Evolutionary conservation across 2,888 invertebrate species (phyloP), one percentile per base, ranked within the genome.

Genomic region (Cerceris ruficornis): DNA sequence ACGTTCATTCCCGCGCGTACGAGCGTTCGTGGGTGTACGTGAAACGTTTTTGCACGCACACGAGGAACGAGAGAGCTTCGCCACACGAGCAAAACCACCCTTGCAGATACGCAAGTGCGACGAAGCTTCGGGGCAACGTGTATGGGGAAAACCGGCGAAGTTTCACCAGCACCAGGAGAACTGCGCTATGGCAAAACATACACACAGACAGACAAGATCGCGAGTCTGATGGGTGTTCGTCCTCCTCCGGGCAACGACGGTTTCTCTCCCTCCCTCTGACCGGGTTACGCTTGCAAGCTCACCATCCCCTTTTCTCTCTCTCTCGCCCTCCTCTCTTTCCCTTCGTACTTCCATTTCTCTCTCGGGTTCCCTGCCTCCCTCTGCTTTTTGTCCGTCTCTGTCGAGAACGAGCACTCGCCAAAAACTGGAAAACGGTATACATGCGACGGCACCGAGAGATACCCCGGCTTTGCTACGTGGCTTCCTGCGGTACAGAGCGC

Each of bases 201-300:
- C 75, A 83, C 77, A 77, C 68, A 55, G 60, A 69, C 62, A 60
- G 69, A 59, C 39, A 72, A 72, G 67, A 69, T 66, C 69, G 69
- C 64, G 68, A 68, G 60, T 28, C 62, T 43, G 65, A 50, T 50
- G 55, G 28, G 17, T 54, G 72, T 68, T 67, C 69, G 55, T 74
- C 72, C 74, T 74, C 46, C 43, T 69, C 65, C 57, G 14, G 11
- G 15, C 68, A 61, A 67, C 55, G 64, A 8, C 11, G 15, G 5
- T 66, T 15, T 39, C 76, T 69, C 81, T 75, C 74, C 55, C 79
- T 80, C 71, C 41, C 72, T 78, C 75, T 82, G 76, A 85, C 80
- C 84, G 80, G 75, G 79, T 84, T 84, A 79, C 76, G 68, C 70
- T 71, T 69, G 75, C 75, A 75, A 75, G 61, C 70, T 57, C 62